Base-by-base conservation (phyloP, 2,113 vertebrate genomes). In the Oreamnos americanus region DNA sequence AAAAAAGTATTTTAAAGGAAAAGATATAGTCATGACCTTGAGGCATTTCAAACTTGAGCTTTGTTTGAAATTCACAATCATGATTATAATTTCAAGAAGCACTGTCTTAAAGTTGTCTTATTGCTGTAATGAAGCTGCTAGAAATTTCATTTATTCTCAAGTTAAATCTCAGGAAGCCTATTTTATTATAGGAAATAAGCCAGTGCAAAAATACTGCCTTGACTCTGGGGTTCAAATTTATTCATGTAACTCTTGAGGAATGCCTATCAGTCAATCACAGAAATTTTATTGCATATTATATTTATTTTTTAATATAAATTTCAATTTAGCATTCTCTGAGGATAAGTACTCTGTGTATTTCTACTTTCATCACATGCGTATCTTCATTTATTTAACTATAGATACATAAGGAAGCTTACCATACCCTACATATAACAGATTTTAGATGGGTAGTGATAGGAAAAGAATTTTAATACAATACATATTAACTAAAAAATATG, bases 151-250 rank as follows among this genome's bases (percentile, higher is more conserved):
- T 95, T 98, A 96, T 91, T 96, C 47, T 93, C 88, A 76, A 87
- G 53, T 62, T 95, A 97, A 98, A 94, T 98, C 94, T 97, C 94
- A 95, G 21, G 87, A 95, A 92, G 28, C 89, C 95, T 96, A 93
- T 98, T 98, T 97, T 87, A 92, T 98, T 71, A 49, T 26, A 97
- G 92, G 74, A 98, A 98, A 98, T 93, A 92, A 96, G 91, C 85
- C 60, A 45, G 43, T 93, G 43, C 74, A 96, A 83, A 98, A 96
- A 92, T 74, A 82, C 62, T 64, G 36, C 88, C 82, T 60, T 90
- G 36, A 76, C 81, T 95, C 79, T 58, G 36, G 45, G 96, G 55
- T 89, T 93, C 84, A 93, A 74, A 94, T 91, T 90, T 97, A 94
- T 82, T 94, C 93, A 79, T 82, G 7, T 64, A 93, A 87, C 97